These are phyloP conservation scores for Campylorhamphus procurvoides DNA, from an alignment of 2,113 vertebrate species.

Conservation along the genomic window DNA sequence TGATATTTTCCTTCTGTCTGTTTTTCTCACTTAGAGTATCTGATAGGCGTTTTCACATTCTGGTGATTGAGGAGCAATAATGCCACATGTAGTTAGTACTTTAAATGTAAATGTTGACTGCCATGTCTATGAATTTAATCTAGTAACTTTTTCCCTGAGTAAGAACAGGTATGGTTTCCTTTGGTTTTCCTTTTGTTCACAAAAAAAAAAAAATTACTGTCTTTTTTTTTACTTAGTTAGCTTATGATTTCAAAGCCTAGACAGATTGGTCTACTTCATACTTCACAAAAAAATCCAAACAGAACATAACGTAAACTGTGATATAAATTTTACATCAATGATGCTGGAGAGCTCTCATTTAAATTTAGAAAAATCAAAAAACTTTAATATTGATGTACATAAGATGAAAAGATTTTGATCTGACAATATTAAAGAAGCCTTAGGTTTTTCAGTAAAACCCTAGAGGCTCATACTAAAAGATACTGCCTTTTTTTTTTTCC, in stretches of 20 bases:
- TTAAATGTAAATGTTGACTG: neutral
- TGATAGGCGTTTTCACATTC: neutral
- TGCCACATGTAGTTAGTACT: neutral
- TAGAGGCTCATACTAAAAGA: neutral
- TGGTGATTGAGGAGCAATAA: neutral
- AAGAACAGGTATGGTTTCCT: neutral
- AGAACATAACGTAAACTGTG: neutral
- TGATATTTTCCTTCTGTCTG: neutral
- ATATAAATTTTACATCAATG: neutral
- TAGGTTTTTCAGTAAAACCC: slow-evolving; percentile 8
- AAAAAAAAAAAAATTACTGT: neutral
- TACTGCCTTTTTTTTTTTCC: neutral
- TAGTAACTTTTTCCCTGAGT: neutral
- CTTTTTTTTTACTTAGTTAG: neutral
- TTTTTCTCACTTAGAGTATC: neutral
- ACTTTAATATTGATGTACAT: neutral
- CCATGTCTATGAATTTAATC: neutral
- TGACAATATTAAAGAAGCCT: slow-evolving; percentile 12
- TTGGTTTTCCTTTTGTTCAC: neutral
- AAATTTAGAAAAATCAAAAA: neutral
- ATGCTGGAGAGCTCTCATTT: neutral
- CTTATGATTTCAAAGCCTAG: neutral
- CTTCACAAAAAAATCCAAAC: neutral
- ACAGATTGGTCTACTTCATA: neutral
- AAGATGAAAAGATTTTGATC: slow-evolving; percentile 45